Percentiles rank a stretch among this genome's conserved stretches.
These are phyloP conservation scores for Hedychridium roseum DNA, from an alignment of 2,888 invertebrate genomes.

Conservation along the genomic window DNA sequence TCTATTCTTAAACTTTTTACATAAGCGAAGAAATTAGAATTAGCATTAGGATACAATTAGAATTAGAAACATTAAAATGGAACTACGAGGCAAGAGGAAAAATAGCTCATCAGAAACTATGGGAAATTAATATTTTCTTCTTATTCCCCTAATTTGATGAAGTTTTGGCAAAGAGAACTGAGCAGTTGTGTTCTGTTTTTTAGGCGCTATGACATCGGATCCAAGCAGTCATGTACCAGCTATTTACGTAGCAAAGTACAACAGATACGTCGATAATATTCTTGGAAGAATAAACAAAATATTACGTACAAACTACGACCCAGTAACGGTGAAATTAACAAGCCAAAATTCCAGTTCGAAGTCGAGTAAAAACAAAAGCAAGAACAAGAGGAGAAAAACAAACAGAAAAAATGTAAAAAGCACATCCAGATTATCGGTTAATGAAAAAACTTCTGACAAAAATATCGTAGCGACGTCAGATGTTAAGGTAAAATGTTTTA, in stretches of 20 bases:
- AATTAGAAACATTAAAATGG: no score
- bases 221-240: constrained; percentile 68
- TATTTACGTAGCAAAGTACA: constrained; percentile 82
- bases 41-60: no score
- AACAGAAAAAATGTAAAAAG: constrained; percentile 47
- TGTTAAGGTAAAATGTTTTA: no score
- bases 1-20: no score
- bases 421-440: no score
- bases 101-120: no score
- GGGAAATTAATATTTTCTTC: background rate
- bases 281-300: constrained; percentile 83
- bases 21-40: no score
- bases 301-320: constrained; percentile 81
- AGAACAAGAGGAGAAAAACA: constrained; percentile 55
- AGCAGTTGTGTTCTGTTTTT: constrained; percentile 13
- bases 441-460: no score
- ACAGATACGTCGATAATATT: constrained; percentile 85
- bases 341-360: constrained; percentile 67
- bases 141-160: background rate
- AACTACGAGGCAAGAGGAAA: no score
- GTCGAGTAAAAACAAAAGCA: constrained; percentile 62
- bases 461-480: no score
- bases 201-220: constrained; percentile 65
- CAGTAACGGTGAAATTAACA: constrained; percentile 80
- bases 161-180: background rate